Evolutionary conservation across 2,113 vertebrate genomes (phyloP).

Genomic region (Perognathus longimembris): DNA sequence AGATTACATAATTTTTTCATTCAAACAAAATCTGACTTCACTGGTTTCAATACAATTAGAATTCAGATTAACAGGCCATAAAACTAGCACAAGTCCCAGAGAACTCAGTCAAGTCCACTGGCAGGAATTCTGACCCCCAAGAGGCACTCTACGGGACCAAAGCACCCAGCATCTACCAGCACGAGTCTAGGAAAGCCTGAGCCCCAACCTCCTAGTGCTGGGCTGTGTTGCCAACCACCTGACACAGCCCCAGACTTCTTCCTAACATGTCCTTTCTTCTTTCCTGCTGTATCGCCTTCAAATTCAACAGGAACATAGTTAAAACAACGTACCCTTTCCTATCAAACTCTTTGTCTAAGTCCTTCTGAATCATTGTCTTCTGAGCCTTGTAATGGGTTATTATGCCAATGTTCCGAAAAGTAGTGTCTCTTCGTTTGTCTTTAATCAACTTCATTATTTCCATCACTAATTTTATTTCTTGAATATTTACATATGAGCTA

Average conservation of each 20-base stretch:
- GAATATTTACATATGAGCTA: slow-evolving; percentile 90
- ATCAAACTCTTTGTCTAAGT: slow-evolving; percentile 84
- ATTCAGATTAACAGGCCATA: neutral
- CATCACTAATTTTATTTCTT: slow-evolving; percentile 91
- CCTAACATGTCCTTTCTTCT: neutral
- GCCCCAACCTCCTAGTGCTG: accelerated
- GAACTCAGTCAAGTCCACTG: neutral
- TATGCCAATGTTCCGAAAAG: slow-evolving; percentile 87
- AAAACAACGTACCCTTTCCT: slow-evolving; percentile 80
- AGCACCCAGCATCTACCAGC: neutral
- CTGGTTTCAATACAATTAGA: neutral
- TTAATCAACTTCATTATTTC: slow-evolving; percentile 88
- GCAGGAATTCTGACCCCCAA: neutral
- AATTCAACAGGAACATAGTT: neutral
- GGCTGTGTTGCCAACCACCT: neutral
- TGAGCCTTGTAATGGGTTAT: slow-evolving; percentile 94
- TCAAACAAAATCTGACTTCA: neutral
- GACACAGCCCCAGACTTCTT: neutral
- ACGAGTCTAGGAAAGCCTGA: neutral
- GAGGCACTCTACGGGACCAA: neutral
- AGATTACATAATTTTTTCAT: neutral
- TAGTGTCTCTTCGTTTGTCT: slow-evolving; percentile 83
- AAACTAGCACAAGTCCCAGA: neutral
- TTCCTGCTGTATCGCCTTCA: neutral
- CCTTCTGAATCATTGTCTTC: slow-evolving; percentile 87